These are phyloP conservation scores for Ophioderma brevispina DNA, from an alignment of 35 echinoderm and acorn worm genomes.

Conservation along the genomic window DNA sequence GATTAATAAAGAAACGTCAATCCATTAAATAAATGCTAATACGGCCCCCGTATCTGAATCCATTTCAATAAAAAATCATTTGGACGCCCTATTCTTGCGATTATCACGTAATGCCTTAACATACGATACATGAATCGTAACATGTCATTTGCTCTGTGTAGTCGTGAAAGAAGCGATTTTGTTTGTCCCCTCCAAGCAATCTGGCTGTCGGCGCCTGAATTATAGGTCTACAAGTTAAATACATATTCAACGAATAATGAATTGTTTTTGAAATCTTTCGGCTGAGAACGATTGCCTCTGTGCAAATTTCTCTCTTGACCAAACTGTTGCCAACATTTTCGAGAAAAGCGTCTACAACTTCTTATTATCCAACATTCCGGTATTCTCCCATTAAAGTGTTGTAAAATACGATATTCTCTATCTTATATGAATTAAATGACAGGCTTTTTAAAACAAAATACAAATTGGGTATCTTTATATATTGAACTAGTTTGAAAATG, in stretches of 20 bases:
- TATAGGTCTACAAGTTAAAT: slow-evolving; percentile 60
- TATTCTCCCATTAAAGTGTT: too few species aligned
- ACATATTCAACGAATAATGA: not conserved
- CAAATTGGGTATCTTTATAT: too few species aligned
- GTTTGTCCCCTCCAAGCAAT: slow-evolving; percentile 78
- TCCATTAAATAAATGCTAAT: too few species aligned
- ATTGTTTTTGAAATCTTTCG: not conserved
- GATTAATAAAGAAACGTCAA: not conserved
- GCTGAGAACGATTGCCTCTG: not conserved
- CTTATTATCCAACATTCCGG: too few species aligned
- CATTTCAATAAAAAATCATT: too few species aligned
- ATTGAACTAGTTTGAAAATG: too few species aligned
- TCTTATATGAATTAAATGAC: too few species aligned
- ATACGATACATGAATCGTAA: slow-evolving; percentile 83
- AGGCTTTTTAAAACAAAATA: too few species aligned
- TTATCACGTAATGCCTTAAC: slow-evolving; percentile 55
- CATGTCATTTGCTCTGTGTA: slow-evolving; percentile 14
- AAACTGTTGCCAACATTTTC: not conserved
- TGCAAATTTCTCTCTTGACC: not conserved
- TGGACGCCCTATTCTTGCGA: not conserved
- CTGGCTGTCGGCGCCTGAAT: slow-evolving; percentile 60
- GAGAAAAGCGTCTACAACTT: not conserved
- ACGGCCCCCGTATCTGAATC: too few species aligned
- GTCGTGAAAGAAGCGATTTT: slow-evolving; percentile 58
- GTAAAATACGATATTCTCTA: too few species aligned